Evolutionary conservation across 2,888 invertebrate genomes (phyloP).

Genomic region (Oligia strigilis): DNA sequence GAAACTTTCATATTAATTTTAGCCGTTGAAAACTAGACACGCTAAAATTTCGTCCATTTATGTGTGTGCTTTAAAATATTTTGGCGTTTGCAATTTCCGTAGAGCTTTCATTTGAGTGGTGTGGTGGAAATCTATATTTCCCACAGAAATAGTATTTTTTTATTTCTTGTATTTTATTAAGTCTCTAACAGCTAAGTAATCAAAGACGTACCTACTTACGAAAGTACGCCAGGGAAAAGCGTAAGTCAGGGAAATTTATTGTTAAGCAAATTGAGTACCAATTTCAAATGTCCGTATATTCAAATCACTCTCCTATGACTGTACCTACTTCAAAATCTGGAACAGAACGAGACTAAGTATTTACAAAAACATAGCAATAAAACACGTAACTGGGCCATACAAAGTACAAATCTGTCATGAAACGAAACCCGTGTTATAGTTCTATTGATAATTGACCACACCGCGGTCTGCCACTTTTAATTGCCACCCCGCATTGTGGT

Average conservation of each 20-base stretch:
- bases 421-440: constrained; percentile 33
- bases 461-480: constrained; percentile 48
- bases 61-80: constrained; percentile 42
- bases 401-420: constrained; percentile 18
- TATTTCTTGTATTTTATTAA: not conserved
- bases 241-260: not conserved
- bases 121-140: not conserved
- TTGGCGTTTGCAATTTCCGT: constrained; percentile 34
- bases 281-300: not conserved
- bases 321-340: not conserved
- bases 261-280: not conserved
- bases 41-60: constrained; percentile 44
- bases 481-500: constrained; percentile 57
- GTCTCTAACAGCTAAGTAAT: not conserved
- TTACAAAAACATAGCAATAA: not conserved
- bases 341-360: not conserved
- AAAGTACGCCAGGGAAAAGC: not conserved
- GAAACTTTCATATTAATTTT: constrained; percentile 73
- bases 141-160: too few relatives aligned
- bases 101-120: constrained; percentile 15
- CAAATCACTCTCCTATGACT: not conserved
- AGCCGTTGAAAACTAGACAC: constrained; percentile 61
- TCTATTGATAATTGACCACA: constrained; percentile 49
- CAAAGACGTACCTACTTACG: not conserved
- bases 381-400: not conserved